Evolutionary conservation across 1,140 invertebrate species (phyloP).

Genomic region (Drosophila tristis): DNA sequence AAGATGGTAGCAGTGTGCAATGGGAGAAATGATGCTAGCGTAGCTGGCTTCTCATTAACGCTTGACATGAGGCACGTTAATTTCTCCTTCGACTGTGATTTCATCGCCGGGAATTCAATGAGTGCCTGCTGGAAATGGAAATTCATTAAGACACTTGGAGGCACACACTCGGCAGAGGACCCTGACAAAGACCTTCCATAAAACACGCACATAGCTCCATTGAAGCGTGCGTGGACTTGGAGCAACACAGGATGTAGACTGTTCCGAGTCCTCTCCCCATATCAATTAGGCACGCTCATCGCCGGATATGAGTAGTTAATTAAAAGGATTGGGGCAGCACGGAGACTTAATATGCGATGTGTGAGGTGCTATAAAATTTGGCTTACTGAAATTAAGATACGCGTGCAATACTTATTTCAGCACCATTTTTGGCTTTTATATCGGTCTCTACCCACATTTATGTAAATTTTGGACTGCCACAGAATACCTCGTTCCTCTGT

Average conservation of each 20-base stretch:
- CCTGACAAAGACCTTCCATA: slow-evolving; percentile 9
- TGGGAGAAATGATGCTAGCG: slow-evolving; percentile 16
- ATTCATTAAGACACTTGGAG: slow-evolving; percentile 70
- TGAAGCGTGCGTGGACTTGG: slow-evolving; percentile 26
- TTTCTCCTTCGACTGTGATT: slow-evolving; percentile 44
- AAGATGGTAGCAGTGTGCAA: slow-evolving; percentile 1
- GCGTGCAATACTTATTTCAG: slow-evolving; percentile 10
- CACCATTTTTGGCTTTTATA: slow-evolving; percentile 56
- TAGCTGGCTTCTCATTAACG: slow-evolving; percentile 47
- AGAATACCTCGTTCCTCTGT: no score
- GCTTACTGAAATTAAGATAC: slow-evolving; percentile 5
- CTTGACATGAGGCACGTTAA: slow-evolving; percentile 55
- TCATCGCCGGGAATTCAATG: slow-evolving; percentile 41
- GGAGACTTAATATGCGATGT: slow-evolving; percentile 49
- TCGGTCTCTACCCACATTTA: slow-evolving; percentile 49
- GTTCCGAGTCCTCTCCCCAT: slow-evolving; percentile 38
- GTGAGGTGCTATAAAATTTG: slow-evolving; percentile 38
- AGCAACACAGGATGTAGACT: background rate
- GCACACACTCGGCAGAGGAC: slow-evolving; percentile 8
- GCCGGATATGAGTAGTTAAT: slow-evolving; percentile 81
- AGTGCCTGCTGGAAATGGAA: slow-evolving; percentile 64
- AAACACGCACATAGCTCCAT: slow-evolving; percentile 47
- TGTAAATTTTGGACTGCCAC: slow-evolving; percentile 44
- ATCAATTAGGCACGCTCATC: slow-evolving; percentile 75
- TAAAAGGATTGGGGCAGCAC: slow-evolving; percentile 70